Percentiles rank a stretch among this genome's conserved stretches.
Evolutionary conservation across 1,140 invertebrate species (phyloP).

Genomic region (Portunus trituberculatus): DNA sequence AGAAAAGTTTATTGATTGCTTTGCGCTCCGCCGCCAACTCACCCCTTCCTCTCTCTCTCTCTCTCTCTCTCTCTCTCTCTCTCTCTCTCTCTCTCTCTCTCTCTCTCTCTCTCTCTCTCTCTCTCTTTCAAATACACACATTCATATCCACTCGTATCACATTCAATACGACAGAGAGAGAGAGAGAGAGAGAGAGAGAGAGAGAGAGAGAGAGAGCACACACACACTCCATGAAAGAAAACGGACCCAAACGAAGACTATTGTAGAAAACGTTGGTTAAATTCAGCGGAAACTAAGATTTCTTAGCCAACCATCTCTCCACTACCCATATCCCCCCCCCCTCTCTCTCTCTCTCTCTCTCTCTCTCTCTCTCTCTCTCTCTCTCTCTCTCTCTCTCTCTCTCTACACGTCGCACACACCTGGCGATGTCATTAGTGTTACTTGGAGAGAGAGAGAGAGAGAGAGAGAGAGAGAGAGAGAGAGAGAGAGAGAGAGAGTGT

Average conservation of each 20-base stretch:
- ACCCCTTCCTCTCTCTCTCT: neutral
- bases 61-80: conserved; percentile 17
- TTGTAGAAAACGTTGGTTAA: no score
- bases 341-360: neutral
- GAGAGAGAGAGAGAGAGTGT: neutral
- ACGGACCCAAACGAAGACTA: no score
- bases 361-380: neutral
- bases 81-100: conserved; percentile 20
- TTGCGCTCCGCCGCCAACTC: neutral
- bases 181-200: no score
- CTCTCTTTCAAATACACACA: neutral
- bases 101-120: conserved; percentile 20
- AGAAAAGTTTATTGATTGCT: no score
- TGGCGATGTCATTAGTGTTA: neutral
- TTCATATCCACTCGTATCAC: no score
- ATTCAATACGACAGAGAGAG: no score
- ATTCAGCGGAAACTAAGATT: no score
- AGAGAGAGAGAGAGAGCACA: no score
- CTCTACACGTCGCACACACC: neutral
- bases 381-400: neutral
- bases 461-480: neutral
- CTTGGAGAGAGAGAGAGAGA: neutral
- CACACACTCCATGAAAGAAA: no score
- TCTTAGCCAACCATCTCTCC: neutral
- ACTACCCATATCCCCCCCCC: neutral